These are phyloP conservation scores for Tiliqua scincoides DNA, from an alignment of 2,113 vertebrate species.

Conservation along the genomic window DNA sequence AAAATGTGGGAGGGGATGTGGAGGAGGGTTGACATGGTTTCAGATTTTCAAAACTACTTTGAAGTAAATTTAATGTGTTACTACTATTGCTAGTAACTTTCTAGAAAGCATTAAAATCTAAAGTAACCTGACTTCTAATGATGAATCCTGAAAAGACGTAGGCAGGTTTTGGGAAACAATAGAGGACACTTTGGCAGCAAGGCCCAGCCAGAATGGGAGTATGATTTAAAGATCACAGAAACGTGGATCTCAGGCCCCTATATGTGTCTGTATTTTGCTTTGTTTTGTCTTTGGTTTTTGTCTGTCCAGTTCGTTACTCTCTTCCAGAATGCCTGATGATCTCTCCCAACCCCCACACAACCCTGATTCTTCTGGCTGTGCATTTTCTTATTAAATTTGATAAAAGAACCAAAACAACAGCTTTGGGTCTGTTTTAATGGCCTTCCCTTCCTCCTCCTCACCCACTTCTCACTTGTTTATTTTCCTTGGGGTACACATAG, in stretches of 20 bases:
- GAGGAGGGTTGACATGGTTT: constrained; percentile 61
- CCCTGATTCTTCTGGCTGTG: constrained; percentile 66
- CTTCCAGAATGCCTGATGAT: constrained; percentile 66
- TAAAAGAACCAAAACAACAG: constrained; percentile 60
- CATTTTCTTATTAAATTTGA: constrained; percentile 70
- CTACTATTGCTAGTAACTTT: constrained; percentile 65
- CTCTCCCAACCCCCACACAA: constrained; percentile 32
- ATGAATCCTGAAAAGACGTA: constrained; percentile 63
- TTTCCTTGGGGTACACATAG: constrained; percentile 66
- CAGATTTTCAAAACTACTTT: constrained; percentile 56
- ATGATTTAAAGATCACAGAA: constrained; percentile 41
- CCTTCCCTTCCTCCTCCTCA: constrained; percentile 51
- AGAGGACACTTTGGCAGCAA: constrained; percentile 43
- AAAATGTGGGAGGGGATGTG: constrained; percentile 59
- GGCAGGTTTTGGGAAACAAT: constrained; percentile 55
- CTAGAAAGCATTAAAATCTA: constrained; percentile 54
- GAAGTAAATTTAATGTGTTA: constrained; percentile 62
- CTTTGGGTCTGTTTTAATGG: constrained; percentile 66
- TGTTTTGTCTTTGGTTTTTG: constrained; percentile 58
- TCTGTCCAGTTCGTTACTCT: constrained; percentile 64
- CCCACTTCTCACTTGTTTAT: constrained; percentile 63
- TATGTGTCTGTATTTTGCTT: constrained; percentile 61
- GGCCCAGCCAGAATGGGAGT: constrained; percentile 46
- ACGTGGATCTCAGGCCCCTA: constrained; percentile 59
- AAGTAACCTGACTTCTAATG: constrained; percentile 67